Base-by-base conservation (phyloP, 2,113 vertebrate species). In the Fulmarus glacialis region DNA sequence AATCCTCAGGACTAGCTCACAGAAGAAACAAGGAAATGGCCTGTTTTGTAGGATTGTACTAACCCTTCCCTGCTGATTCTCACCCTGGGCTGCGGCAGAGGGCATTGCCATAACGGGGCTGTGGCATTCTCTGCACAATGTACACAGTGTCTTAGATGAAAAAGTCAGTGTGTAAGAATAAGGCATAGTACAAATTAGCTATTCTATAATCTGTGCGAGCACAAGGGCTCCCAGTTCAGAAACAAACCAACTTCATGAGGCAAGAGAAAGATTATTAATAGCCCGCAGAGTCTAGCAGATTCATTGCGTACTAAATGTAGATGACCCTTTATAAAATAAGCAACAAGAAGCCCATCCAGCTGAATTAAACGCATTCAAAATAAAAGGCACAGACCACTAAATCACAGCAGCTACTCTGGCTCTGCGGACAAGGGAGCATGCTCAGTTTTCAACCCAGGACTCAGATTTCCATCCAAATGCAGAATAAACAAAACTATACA, bases 121-220 rank as follows among this genome's bases (percentile, higher is more conserved):
- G 56, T 62, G 93, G 82, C 71, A n/a, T 87, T 91, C 50, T 38
- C 40, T 9, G 17, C 66, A 97, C 91, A 96, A 95, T 80, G 71
- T 70, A 8, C 45, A 6, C 84, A 85, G 50, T 95, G 94, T 95
- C 84, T 83, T 21, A 63, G 47, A 40, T 78, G 73, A 95, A 94
- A 75, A 91, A 72, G 60, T 80, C 83, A 84, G 62, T 53, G 68
- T 89, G 2, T 64, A 73, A 94, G 84, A 95, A 95, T 75, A 82
- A 91, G 48, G 36, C 87, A 62, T 10, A 55, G 74, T 12, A 92
- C 43, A 93, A 80, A 93, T 72, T 77, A 79, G 80, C 83, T 67
- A 32, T 91, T 95, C 83, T 48, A 78, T 55, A 87, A 38, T 73
- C 38, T 40, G 2, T 30, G 63, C 0, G 1, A 93, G 70, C 77